Evolutionary conservation across 2,797 vertebrate species (phyloP).

Genomic region (Acridotheres tristis): DNA sequence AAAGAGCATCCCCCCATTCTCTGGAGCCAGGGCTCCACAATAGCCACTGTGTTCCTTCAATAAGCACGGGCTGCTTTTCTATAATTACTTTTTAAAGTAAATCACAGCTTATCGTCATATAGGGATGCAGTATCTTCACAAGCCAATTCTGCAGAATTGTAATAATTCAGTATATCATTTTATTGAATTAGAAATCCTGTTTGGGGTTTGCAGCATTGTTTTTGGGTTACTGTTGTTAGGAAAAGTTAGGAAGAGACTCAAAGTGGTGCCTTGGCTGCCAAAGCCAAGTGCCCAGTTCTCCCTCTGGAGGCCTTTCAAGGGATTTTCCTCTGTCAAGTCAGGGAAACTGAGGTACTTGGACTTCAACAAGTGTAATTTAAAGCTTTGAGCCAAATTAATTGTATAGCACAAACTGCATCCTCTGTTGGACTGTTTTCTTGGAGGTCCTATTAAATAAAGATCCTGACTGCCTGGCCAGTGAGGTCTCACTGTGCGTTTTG

Average conservation of each 20-base stretch:
- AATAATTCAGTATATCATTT: neutral
- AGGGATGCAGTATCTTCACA: constrained; percentile 24
- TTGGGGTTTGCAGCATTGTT: neutral
- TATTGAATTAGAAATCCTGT: neutral
- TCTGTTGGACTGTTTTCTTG: neutral
- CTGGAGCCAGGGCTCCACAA: constrained; percentile 20
- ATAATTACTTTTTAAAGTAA: constrained; percentile 27
- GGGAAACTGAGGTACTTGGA: neutral
- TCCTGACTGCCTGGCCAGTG: neutral
- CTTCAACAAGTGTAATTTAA: neutral
- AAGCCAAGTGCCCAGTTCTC: neutral
- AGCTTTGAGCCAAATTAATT: neutral
- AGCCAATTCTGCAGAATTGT: neutral
- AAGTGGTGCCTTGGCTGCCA: neutral
- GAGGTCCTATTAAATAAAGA: neutral
- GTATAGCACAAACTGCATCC: neutral
- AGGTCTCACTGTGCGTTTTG: neutral
- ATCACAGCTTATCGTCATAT: constrained; percentile 6
- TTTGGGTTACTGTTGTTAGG: neutral
- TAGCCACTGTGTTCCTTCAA: constrained; percentile 7
- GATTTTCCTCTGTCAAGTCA: neutral
- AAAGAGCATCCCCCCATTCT: neutral
- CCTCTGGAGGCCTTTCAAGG: neutral
- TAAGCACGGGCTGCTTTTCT: neutral
- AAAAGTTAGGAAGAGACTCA: neutral